Evolutionary conservation across 2,888 invertebrate species (phyloP), one percentile per base, ranked within the genome.

Genomic region (Zaprionus lineosus): DNA sequence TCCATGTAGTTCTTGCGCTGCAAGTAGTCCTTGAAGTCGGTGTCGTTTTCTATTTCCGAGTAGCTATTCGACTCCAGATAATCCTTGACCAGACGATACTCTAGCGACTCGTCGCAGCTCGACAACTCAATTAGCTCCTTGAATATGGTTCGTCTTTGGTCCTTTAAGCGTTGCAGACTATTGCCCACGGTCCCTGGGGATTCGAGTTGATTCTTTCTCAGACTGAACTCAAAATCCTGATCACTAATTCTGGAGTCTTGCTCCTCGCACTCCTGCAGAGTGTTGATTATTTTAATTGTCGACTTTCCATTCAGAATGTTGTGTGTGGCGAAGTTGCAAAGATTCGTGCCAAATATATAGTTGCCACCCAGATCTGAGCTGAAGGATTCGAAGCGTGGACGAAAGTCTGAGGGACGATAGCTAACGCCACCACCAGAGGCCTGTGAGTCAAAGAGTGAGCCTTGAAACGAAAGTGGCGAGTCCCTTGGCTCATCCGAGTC

Each of bases 11-110:
- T 89, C 47, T 90, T 90, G 29, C 88, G 86, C 31, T 88, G 84
- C 18, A 90, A 63, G 70, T 90, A 90, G 8, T 88, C 84, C 59
- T 88, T 89, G 40, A 90, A 90, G 33, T 89, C 88, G 0, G 67
- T 74, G 59, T 90, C 90, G 58, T 89, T 89, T 39, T 89, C 88
- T 37, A 90, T 90, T 26, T 90, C 90, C 1, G 90, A 88, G 55
- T 89, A 90, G 0, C 89, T 88, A 68, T 89, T 89, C n/a, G 87
- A 87, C 52, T 90, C 89, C 21, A 90, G 73, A 48, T 90, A 90
- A 46, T 90, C 88, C 56, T 89, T 88, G 14, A 90, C 81, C 44
- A 90, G 64, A 9, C 87, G 86, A 70, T 88, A 88, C 53, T 90
- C 90, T n/a, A 88, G 39, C 0, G 89, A 88, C 57, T 89, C 89